phyloP scores from a whole-genome alignment of 1,140 invertebrate species.

The Meloidogyne floridensis region DNA sequence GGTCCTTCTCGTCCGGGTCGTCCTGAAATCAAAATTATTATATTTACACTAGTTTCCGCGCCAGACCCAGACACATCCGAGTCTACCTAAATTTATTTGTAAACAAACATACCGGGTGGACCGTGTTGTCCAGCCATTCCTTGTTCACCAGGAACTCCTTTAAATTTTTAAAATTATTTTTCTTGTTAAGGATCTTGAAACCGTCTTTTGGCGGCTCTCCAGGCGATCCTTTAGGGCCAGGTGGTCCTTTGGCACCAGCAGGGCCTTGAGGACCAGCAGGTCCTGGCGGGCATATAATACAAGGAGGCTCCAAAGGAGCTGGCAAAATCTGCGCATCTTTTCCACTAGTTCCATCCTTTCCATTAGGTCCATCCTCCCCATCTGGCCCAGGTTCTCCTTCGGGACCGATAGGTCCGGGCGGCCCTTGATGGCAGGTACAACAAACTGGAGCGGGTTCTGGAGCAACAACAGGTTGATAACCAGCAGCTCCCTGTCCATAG shows the following conservation, averaged over 20 bases:
- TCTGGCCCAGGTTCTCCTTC: conserved; percentile 54
- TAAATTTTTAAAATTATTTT: conserved; percentile 3
- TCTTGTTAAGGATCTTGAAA: not conserved
- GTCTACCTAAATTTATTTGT: not conserved
- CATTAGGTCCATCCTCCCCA: conserved; percentile 61
- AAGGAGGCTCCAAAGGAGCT: conserved; percentile 54
- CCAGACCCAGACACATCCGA: no score
- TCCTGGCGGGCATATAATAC: conserved; percentile 63
- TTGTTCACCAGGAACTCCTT: conserved; percentile 57
- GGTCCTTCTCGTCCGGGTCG: conserved; percentile 63
- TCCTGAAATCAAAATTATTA: conserved; percentile 33
- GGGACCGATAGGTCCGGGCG: conserved; percentile 58
- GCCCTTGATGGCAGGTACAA: conserved; percentile 63
- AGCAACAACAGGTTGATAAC: conserved; percentile 56
- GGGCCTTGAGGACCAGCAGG: conserved; percentile 56
- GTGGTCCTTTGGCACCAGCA: conserved; percentile 54
- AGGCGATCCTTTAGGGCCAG: conserved; percentile 51
- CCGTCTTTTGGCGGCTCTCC: conserved; percentile 45
- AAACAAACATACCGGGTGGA: conserved; percentile 33
- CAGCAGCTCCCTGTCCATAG: conserved; percentile 26
- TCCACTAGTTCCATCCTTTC: conserved; percentile 61
- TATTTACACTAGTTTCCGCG: not conserved
- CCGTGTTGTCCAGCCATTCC: conserved; percentile 64
- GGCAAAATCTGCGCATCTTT: conserved; percentile 59
- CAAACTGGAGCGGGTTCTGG: conserved; percentile 64